These are phyloP conservation scores for Mesorhabditis spiculigera DNA, from an alignment of 2,888 invertebrate species.

Conservation along the genomic window DNA sequence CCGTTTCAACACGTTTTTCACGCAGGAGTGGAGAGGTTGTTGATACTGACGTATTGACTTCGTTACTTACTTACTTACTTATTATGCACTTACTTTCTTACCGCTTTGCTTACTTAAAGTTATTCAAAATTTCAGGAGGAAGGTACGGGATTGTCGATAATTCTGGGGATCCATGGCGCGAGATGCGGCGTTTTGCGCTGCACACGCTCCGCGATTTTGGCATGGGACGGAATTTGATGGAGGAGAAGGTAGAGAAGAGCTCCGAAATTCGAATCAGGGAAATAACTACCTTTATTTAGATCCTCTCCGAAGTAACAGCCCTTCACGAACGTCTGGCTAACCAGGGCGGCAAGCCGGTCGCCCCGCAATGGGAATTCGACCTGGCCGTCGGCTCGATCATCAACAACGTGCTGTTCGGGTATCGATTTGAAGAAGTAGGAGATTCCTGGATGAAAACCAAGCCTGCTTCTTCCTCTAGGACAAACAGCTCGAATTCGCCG, in stretches of 20 bases:
- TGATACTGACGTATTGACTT: not conserved
- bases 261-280: no score
- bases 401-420: constrained; percentile 20
- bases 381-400: constrained; percentile 19
- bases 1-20: constrained; percentile 21
- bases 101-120: not conserved
- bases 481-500: not conserved
- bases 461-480: not conserved
- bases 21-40: constrained; percentile 16
- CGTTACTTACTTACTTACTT: constrained; percentile 4
- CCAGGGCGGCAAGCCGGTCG: not conserved
- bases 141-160: constrained; percentile 27
- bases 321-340: not conserved
- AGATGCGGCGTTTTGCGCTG: constrained; percentile 25
- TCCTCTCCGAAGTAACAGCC: not conserved
- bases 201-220: constrained; percentile 24
- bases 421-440: constrained; percentile 18
- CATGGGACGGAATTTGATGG: constrained; percentile 22
- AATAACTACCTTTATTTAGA: not conserved
- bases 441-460: not conserved
- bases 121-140: constrained; percentile 14
- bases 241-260: constrained; percentile 19
- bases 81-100: not conserved
- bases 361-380: constrained; percentile 14
- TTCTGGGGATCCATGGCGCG: constrained; percentile 22